Evolutionary conservation across 1,140 invertebrate genomes (phyloP), one percentile per base, ranked within the genome.

Genomic region (Macrotrachela quadricornifera): DNA sequence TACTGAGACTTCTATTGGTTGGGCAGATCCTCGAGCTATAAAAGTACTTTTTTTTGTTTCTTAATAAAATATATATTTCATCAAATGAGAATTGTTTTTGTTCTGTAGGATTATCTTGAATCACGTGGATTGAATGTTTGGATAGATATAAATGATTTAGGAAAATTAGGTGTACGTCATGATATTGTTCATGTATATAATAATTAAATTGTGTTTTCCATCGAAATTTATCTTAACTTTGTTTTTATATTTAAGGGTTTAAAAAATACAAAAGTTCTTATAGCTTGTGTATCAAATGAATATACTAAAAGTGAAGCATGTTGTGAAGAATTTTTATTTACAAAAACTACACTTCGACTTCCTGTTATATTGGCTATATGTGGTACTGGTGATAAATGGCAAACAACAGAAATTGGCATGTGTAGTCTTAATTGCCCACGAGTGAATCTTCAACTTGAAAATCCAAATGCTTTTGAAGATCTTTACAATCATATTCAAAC

Each of bases 121-220:
- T 55, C 59, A 45, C 51, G 58, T 30, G 63, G 63, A 1, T 58
- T 66, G 12, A 56, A 46, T 10, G 62, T 62, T 45, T 69, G 67
- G 67, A 56, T 69, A 11, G 67, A 69, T 51, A 56, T 58, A 40
- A 64, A 64, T 50, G 59, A 60, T 55, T 59, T 64, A 49, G 63
- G 63, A 30, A 30, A 30, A 30, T 30, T 8, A 4, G 21, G 21
- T 30, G 21, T 30, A 30, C 21, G 2, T 30, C 21, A 30, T 8
- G 21, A 30, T 17, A 17, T 49, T 17, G 14, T n/a, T 38, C 14
- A 49, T 21, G 36, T 18, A 49, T 49, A 6, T 36, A 17, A n/a
- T 30, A 30, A 4, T 30, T 30, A n/a, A n/a, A 46, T 37, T 53
- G 51, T 46, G 36, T 44, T 46, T 38, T 43, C 46, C 13, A 44